A percentile compares a stretch with the other conserved stretches of the same genome.
phyloP scores from a whole-genome alignment of 1,140 invertebrate genomes.

The Bombus ignitus region DNA sequence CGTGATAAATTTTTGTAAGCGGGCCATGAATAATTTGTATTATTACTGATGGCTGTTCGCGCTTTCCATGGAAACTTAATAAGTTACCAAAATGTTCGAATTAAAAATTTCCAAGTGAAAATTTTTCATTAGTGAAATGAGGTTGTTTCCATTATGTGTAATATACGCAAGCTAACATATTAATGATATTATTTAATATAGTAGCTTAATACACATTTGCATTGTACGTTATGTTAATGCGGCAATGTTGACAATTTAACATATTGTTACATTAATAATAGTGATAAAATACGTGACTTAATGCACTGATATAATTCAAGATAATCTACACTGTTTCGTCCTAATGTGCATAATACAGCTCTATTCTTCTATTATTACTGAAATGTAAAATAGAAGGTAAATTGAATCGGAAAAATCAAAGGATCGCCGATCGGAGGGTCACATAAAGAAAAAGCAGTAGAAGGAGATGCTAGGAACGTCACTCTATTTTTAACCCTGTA shows the following conservation, averaged over 20 bases:
- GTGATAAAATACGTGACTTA: no score
- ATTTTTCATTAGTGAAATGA: background rate
- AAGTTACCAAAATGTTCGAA: background rate
- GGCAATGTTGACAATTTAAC: background rate
- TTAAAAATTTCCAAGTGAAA: background rate
- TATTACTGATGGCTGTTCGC: background rate
- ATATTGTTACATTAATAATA: background rate
- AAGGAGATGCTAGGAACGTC: no score
- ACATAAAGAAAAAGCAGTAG: background rate
- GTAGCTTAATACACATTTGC: background rate
- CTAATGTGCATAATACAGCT: background rate
- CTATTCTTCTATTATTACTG: background rate
- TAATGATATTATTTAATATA: background rate
- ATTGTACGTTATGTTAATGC: background rate
- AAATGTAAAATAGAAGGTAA: constrained; percentile 7
- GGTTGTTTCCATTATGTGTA: background rate
- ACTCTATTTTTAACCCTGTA: constrained; percentile 20
- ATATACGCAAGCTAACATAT: background rate
- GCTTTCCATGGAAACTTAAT: background rate
- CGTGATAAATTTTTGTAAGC: background rate
- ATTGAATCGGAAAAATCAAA: constrained; percentile 11
- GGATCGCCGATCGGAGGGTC: background rate
- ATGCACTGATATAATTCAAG: background rate
- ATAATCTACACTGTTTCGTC: background rate
- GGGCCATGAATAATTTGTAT: background rate